Evolutionary conservation across 2,797 vertebrate species (phyloP), one percentile per base, ranked within the genome.

Genomic region (Ciconia nigra): DNA sequence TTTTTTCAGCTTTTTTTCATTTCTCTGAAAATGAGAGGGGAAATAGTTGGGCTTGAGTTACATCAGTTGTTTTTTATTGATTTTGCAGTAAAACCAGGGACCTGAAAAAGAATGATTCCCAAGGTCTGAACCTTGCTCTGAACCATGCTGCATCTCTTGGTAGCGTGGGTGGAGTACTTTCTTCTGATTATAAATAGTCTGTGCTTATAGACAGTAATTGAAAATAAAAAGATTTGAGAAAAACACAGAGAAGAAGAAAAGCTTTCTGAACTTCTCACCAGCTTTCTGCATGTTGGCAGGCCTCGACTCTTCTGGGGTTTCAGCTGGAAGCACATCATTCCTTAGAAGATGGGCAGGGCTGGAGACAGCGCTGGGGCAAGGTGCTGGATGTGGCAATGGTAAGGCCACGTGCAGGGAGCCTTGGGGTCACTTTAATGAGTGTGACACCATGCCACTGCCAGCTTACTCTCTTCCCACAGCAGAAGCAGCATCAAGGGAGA

Each of bases 101-200:
- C 41, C 57, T 78, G 79, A 71, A 62, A 74, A 73, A 69, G 59
- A 83, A 49, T 29, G 21, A 33, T 90, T 91, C 61, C 24, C 24
- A 44, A 57, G 69, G 76, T 90, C 65, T 80, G 88, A 93, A 62
- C 83, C 67, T 91, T 80, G 63, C 39, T 80, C 15, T 90, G 93
- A 93, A 93, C 76, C 37, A 11, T 16, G 49, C 61, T 71, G 42
- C 21, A n/a, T 77, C 93, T 90, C 71, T 58, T 33, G 61, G 41
- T 74, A 63, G 39, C 0, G 22, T 71, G 74, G 74, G 85, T 20
- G 76, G 77, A 78, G 83, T 22, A 44, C 54, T 44, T 70, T 93
- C 69, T 71, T 83, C 82, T 84, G 83, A 63, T 74, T 88, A 88
- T 73, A 93, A 94, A 93, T 74, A 78, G 83, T 49, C 69, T 95